Conservation (phyloP, 1,140 invertebrate genomes). For the Apolygus lucorum region DNA sequence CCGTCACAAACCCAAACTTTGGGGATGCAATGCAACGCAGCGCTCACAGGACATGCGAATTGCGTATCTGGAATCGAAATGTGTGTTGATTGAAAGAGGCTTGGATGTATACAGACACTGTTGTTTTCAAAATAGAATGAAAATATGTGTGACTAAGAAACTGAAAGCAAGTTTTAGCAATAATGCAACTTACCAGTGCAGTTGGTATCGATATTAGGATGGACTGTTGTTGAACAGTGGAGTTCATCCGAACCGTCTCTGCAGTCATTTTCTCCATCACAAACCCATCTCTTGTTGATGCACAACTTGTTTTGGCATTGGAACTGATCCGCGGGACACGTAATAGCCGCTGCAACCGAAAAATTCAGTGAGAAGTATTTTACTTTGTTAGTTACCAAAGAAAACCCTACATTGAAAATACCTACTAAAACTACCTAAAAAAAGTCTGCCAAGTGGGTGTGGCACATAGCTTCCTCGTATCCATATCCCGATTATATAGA, state of each 20-base stretch:
- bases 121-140: too few relatives aligned
- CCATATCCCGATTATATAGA: too few relatives aligned
- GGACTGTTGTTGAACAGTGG: conserved; percentile 41
- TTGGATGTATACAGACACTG: too few relatives aligned
- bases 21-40: conserved; percentile 49
- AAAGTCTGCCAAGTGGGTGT: too few relatives aligned
- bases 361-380: neutral
- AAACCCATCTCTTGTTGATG: conserved; percentile 50
- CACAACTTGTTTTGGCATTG: conserved; percentile 57
- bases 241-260: conserved; percentile 69
- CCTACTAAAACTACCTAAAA: too few relatives aligned
- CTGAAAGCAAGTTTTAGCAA: neutral
- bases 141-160: neutral
- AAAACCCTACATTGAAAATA: too few relatives aligned
- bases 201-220: neutral
- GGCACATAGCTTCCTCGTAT: too few relatives aligned
- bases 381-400: too few relatives aligned
- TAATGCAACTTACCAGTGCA: conserved; percentile 7
- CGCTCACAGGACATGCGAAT: conserved; percentile 58
- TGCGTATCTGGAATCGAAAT: conserved; percentile 38
- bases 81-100: too few relatives aligned
- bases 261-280: conserved; percentile 63
- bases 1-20: conserved; percentile 58
- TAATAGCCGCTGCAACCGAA: neutral
- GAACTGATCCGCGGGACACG: neutral